A percentile compares a stretch with the other conserved stretches of the same genome.
Conservation (phyloP, 2,888 invertebrate species). For the Lasioglossum zephyrum region DNA sequence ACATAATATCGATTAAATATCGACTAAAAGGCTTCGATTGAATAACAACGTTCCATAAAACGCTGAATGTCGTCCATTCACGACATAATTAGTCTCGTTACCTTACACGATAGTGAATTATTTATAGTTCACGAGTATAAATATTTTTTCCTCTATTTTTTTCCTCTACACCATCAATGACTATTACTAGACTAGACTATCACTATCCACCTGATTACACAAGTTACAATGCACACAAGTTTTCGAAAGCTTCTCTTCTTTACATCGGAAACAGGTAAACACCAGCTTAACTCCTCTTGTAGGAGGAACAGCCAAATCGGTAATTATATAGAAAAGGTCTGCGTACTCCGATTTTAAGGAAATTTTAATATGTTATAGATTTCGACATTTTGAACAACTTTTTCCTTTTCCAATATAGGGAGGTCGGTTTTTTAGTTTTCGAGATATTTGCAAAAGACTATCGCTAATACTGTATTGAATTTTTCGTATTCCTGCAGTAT, state of each 20-base stretch:
- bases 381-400: no score
- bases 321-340: no score
- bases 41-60: background rate
- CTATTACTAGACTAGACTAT: background rate
- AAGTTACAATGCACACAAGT: background rate
- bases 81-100: background rate
- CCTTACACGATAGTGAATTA: background rate
- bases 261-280: background rate
- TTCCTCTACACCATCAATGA: background rate
- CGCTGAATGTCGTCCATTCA: background rate
- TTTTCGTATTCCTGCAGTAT: no score
- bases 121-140: background rate
- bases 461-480: no score
- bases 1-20: constrained; percentile 3
- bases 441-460: no score
- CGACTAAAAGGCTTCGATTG: background rate
- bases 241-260: background rate
- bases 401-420: no score
- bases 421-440: no score
- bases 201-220: background rate
- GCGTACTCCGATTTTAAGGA: no score
- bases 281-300: background rate
- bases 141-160: background rate
- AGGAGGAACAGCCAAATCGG: background rate
- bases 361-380: no score